A percentile compares a stretch with the other conserved stretches of the same genome.
Evolutionary conservation across 2,113 vertebrate species (phyloP).

Genomic region (Chloebia gouldiae): DNA sequence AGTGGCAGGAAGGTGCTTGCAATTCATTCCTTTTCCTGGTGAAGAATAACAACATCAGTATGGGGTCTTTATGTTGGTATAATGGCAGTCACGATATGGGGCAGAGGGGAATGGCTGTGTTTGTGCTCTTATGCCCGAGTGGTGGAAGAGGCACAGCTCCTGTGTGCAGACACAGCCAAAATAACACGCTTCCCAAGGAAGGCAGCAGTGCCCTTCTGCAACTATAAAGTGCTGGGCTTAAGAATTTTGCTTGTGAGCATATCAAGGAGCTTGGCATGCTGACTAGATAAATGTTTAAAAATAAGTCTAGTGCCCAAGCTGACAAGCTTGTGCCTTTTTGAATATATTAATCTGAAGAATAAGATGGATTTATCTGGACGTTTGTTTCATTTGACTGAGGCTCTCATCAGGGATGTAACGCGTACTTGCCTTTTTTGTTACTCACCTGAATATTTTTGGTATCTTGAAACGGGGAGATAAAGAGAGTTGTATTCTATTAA

Average conservation of each 20-base stretch:
- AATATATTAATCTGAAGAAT: neutral
- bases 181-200: neutral
- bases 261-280: conserved; percentile 53
- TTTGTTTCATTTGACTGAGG: neutral
- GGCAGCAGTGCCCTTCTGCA: neutral
- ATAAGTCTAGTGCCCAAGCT: conserved; percentile 52
- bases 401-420: neutral
- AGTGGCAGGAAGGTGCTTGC: conserved; percentile 40
- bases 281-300: conserved; percentile 69
- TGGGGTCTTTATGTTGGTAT: conserved; percentile 31
- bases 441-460: conserved; percentile 57
- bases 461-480: conserved; percentile 50
- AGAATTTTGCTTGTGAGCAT: conserved; percentile 45
- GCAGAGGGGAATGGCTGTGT: neutral
- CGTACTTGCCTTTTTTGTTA: conserved; percentile 16
- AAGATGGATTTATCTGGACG: conserved; percentile 35
- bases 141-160: neutral
- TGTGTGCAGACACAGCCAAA: neutral
- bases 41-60: neutral
- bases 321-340: conserved; percentile 18
- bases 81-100: neutral
- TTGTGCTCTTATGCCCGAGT: neutral
- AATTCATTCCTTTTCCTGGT: conserved; percentile 23
- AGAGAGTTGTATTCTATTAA: conserved; percentile 29
- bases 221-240: conserved; percentile 6